A percentile compares a stretch with the other conserved stretches of the same genome.
Conservation (phyloP, 1,140 invertebrate species). For the Mycetomoellerius zeteki region DNA sequence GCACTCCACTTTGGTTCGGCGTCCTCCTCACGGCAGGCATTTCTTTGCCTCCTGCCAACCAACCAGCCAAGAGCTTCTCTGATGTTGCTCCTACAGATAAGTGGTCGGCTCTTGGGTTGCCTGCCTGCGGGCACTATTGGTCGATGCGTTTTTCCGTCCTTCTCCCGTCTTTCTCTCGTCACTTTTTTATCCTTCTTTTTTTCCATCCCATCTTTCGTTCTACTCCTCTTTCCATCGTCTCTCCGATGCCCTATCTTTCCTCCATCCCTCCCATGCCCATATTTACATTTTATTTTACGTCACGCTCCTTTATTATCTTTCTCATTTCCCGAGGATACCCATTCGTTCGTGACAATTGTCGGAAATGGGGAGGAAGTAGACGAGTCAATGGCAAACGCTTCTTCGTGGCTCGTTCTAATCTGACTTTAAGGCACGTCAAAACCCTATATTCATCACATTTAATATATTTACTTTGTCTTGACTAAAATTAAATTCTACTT, state of each 20-base stretch:
- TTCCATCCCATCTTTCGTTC: conserved; percentile 50
- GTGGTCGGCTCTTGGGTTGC: conserved; percentile 84
- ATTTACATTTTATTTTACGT: conserved; percentile 82
- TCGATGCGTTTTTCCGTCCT: conserved; percentile 81
- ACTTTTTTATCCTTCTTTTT: conserved; percentile 53
- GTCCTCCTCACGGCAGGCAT: conserved; percentile 84
- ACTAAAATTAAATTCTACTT: conserved; percentile 22
- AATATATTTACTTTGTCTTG: conserved; percentile 30
- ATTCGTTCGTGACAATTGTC: conserved; percentile 77
- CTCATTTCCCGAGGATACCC: conserved; percentile 76
- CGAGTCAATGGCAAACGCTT: conserved; percentile 71
- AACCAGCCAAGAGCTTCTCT: conserved; percentile 84
- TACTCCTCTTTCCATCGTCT: conserved; percentile 51
- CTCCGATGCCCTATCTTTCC: conserved; percentile 44
- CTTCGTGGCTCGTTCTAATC: conserved; percentile 69
- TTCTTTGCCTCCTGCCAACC: conserved; percentile 82
- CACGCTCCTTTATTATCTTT: conserved; percentile 80
- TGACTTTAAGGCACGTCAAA: conserved; percentile 57
- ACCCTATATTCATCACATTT: conserved; percentile 23
- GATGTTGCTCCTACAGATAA: conserved; percentile 85
- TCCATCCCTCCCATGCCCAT: conserved; percentile 40
- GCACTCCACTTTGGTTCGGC: conserved; percentile 83
- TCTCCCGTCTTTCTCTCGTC: conserved; percentile 59
- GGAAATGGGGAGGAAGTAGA: conserved; percentile 76
- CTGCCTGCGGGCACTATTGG: conserved; percentile 83